A percentile compares a stretch with the other conserved stretches of the same genome.
Conservation (phyloP, 2,797 vertebrate genomes). For the Synanceia verrucosa region DNA sequence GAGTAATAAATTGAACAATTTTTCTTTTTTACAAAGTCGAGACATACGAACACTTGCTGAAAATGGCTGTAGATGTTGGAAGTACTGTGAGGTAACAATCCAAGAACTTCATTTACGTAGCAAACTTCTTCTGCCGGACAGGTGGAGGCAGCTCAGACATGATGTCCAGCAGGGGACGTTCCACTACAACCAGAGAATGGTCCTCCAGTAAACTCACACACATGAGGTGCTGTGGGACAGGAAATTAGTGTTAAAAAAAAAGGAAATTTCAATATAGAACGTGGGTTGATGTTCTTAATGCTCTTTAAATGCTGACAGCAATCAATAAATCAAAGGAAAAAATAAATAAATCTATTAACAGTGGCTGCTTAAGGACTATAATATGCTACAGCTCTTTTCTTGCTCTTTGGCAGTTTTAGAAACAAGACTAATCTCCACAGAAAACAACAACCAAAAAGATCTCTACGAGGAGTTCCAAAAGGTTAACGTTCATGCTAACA, state of each 20-base stretch:
- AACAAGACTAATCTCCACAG: too few relatives aligned
- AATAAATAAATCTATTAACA: too few relatives aligned
- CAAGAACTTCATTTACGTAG: constrained; percentile 81
- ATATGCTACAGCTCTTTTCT: too few relatives aligned
- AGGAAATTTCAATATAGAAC: neutral
- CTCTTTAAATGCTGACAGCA: neutral
- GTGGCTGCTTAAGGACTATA: too few relatives aligned
- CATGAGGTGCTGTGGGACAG: constrained; percentile 84
- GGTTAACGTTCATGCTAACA: too few relatives aligned
- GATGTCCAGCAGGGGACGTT: constrained; percentile 90
- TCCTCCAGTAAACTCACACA: constrained; percentile 87
- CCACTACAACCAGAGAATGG: constrained; percentile 90
- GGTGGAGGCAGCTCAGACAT: constrained; percentile 88
- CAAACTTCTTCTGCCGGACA: constrained; percentile 93
- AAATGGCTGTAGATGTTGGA: neutral
- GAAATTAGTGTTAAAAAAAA: neutral
- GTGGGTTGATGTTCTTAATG: neutral
- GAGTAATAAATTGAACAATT: constrained; percentile 50
- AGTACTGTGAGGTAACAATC: neutral
- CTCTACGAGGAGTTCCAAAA: too few relatives aligned
- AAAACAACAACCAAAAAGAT: too few relatives aligned
- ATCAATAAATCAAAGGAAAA: neutral
- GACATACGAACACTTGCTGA: neutral
- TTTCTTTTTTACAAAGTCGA: constrained; percentile 27
- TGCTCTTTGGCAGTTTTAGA: too few relatives aligned